These are phyloP conservation scores for Acestrorhynchus altus DNA, from an alignment of 2,797 vertebrate species.

Conservation along the genomic window DNA sequence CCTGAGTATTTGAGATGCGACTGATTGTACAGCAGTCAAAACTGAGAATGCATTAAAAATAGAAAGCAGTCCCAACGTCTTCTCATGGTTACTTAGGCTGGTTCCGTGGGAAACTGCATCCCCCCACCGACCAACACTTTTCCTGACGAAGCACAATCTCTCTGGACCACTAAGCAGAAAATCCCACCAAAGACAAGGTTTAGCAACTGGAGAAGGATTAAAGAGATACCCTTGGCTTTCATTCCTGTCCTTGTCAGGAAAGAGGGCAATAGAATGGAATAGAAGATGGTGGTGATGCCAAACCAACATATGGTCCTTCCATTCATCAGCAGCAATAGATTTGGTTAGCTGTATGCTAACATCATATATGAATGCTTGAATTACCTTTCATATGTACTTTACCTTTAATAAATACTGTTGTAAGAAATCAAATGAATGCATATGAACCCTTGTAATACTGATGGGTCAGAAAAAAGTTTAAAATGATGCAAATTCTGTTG, in stretches of 20 bases:
- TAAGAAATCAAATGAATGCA: no score
- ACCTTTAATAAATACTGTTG: no score
- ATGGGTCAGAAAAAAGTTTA: no score
- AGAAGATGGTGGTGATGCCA: not conserved
- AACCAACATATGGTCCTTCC: not conserved
- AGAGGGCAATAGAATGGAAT: not conserved
- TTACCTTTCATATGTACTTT: no score
- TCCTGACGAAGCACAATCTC: not conserved
- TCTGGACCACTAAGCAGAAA: not conserved
- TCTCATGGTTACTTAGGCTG: no score
- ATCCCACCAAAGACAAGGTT: not conserved
- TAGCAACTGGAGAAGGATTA: constrained; percentile 7
- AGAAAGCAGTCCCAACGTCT: not conserved
- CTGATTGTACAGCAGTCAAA: not conserved
- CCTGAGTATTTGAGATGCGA: not conserved
- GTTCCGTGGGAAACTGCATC: not conserved
- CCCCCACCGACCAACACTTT: not conserved
- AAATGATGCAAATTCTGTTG: no score
- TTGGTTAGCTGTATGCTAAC: not conserved
- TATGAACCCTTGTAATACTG: no score
- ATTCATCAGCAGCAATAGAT: not conserved
- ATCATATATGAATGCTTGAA: no score
- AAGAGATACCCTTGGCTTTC: constrained; percentile 4
- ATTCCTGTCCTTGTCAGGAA: constrained; percentile 3
- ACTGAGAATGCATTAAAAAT: not conserved